A percentile compares a stretch with the other conserved stretches of the same genome.
Conservation (phyloP, 2,888 invertebrate species). For the Synergus umbraculus region DNA sequence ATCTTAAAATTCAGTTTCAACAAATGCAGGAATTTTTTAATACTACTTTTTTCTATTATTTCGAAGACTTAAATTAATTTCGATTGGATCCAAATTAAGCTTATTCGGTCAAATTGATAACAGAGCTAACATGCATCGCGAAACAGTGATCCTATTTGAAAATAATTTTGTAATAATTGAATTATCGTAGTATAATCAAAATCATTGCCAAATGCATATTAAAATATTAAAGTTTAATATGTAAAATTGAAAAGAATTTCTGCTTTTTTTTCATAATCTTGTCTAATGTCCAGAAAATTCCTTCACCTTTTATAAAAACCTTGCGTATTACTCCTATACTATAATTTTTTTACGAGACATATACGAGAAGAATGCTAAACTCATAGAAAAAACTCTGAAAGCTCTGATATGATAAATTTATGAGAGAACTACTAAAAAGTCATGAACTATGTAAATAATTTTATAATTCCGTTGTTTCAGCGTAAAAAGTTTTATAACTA, state of each 20-base stretch:
- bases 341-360: conserved; percentile 47
- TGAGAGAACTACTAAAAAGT: conserved; percentile 2
- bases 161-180: too few relatives aligned
- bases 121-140: too few relatives aligned
- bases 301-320: conserved; percentile 45
- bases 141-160: too few relatives aligned
- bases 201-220: too few relatives aligned
- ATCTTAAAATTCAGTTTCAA: neutral
- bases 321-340: conserved; percentile 39
- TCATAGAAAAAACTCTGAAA: too few relatives aligned
- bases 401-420: neutral
- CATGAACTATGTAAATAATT: conserved; percentile 47
- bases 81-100: too few relatives aligned
- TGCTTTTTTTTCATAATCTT: neutral
- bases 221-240: too few relatives aligned
- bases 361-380: neutral
- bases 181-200: too few relatives aligned
- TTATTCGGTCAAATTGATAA: too few relatives aligned
- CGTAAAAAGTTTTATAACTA: conserved; percentile 16
- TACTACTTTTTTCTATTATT: too few relatives aligned
- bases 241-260: neutral
- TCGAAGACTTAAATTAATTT: too few relatives aligned
- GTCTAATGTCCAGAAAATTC: conserved; percentile 37
- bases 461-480: conserved; percentile 45
- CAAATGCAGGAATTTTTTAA: neutral